Evolutionary conservation across 2,888 invertebrate species (phyloP), one percentile per base, ranked within the genome.

Genomic region (Masnerella sp.): DNA sequence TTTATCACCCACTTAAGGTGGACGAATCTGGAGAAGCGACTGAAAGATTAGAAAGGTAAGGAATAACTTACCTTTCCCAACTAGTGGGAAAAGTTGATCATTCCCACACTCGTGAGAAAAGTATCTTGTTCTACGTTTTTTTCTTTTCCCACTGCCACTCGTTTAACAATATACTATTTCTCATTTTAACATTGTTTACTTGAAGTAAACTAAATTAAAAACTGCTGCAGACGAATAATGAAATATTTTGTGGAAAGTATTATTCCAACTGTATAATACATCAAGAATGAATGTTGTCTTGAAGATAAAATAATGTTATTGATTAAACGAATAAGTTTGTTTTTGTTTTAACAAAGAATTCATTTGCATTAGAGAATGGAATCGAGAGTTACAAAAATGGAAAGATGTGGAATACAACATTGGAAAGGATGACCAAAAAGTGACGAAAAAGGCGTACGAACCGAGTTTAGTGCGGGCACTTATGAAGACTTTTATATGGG

Each of bases 391-490:
- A 5, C 7, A 49, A 56, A 88, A 90, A 76, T 38, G 51, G n/a
- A 58, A 70, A 11, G 47, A 40, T 2, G 1, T 76, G 3, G 77
- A 80, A 18, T 79, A 79, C 45, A 74, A 62, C 8, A 18, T 75
- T 0, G 72, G 68, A n/a, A 77, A 74, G 20, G 65, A 79, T 4
- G 77, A 78, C 0, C 54, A 76, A 2, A 78, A 79, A 9, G 52
- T 74, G 1, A 20, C 12, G 2, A 30, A 40, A 0, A 54, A 75
- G 1, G 67, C 68, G 0, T 56, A 80, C n/a, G 79, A 83, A 17
- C 89, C 90, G 1, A 88, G 88, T 75, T 80, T 90, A 5, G 73
- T 82, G 4, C 82, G 78, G 34, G 90, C 90, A 0, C 74, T 90
- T 15, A 15, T 87, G 2, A 80, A 88, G 11, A 82, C 88, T 2